phyloP scores from a whole-genome alignment of 2,797 vertebrate genomes.

The Echeneis naucrates region DNA sequence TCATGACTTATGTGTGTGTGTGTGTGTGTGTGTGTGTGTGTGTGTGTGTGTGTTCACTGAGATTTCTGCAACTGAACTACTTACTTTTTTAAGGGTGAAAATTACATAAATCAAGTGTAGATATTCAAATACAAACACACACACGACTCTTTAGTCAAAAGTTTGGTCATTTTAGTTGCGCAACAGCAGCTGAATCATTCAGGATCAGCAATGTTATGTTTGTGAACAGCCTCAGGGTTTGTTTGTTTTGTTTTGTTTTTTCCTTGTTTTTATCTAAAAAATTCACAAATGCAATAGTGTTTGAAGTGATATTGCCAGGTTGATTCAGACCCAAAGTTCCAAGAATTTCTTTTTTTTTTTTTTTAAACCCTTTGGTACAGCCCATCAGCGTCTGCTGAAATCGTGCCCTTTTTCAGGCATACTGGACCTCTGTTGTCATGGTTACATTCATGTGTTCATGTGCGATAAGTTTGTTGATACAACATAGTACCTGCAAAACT shows the following conservation, averaged over 20 bases:
- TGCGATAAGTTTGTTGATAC: too few relatives aligned
- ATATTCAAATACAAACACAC: background rate
- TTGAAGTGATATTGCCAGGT: background rate
- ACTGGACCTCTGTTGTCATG: too few relatives aligned
- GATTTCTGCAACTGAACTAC: background rate
- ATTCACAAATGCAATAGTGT: background rate
- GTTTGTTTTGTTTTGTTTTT: background rate
- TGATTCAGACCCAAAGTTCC: background rate
- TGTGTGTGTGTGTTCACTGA: background rate
- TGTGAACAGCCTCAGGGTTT: background rate
- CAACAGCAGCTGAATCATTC: background rate
- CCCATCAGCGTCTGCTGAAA: too few relatives aligned
- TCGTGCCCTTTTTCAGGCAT: too few relatives aligned
- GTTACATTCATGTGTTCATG: too few relatives aligned
- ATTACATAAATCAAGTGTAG: background rate
- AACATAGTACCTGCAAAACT: too few relatives aligned
- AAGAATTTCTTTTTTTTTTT: too few relatives aligned
- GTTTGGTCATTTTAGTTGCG: background rate
- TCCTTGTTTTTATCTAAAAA: background rate
- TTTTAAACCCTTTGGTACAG: too few relatives aligned
- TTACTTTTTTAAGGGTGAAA: slow-evolving; percentile 1
- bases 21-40: slow-evolving; percentile 1
- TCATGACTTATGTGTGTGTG: background rate
- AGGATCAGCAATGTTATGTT: background rate
- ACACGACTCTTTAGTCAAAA: background rate